Evolutionary conservation across 1,140 invertebrate genomes (phyloP), one percentile per base, ranked within the genome.

Genomic region (Scaptomyza pallida): DNA sequence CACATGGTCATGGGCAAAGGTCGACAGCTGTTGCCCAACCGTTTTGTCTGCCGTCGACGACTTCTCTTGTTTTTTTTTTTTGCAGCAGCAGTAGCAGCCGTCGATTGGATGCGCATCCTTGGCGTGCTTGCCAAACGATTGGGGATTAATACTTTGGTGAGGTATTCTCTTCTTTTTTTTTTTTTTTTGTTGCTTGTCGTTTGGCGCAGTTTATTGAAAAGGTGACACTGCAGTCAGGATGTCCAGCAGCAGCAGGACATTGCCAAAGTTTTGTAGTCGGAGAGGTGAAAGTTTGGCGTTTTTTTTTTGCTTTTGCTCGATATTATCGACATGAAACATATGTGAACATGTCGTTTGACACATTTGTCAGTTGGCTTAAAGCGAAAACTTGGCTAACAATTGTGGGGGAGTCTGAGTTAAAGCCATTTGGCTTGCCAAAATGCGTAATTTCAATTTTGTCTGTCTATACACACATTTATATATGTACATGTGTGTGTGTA

Each of bases 261-360:
- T 48, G 75, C 45, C 50, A 86, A 86, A 85, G 69, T 85, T 85
- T 72, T 37, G 26, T 37, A 54, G 47, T 67, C 54, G 60, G 55
- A 47, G 65, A 12, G 33, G 3, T n/a, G n/a, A 60, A 69, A 72
- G 54, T 50, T 72, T 65, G 68, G 43, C 21, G 21, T 61, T 45
- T 26, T 30, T 33, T 55, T 51, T 12, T 23, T 54, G 45, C 13
- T n/a, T 41, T 21, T 47, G 23, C 48, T 81, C 82, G 82, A 85
- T 85, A 85, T 86, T 85, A 85, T 86, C 81, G 81, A 86, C 79
- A 59, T 65, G 77, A 70, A 85, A 85, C 81, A 85, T 85, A 85
- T 85, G 81, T 85, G 81, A 85, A 85, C 81, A 85, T 71, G 81
- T 86, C 81, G 74, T 86, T 86, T 85, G 81, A 85, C 81, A 85